A percentile compares a stretch with the other conserved stretches of the same genome.
Evolutionary conservation across 2,888 invertebrate species (phyloP).

Genomic region (Taenaris catops): DNA sequence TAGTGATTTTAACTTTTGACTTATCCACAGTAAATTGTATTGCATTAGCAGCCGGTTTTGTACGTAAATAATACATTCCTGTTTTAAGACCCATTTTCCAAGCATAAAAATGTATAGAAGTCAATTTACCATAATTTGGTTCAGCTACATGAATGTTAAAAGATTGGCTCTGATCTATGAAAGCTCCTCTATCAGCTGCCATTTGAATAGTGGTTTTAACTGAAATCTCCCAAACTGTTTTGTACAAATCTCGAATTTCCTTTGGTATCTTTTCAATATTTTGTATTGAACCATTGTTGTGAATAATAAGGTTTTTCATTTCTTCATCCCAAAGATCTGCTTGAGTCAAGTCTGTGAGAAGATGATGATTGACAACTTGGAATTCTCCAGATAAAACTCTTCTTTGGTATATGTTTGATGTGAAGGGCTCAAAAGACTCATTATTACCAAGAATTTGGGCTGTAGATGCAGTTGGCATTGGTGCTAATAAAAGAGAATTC

Average conservation of each 20-base stretch:
- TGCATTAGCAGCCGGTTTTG: constrained; percentile 97
- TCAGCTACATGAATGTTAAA: constrained; percentile 98
- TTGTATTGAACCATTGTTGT: constrained; percentile 95
- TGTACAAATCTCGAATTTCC: constrained; percentile 92
- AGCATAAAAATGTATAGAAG: constrained; percentile 98
- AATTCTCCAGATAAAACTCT: constrained; percentile 98
- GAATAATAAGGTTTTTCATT: constrained; percentile 96
- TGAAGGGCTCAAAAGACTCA: constrained; percentile 98
- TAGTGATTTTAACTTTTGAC: constrained; percentile 45
- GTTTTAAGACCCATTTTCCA: constrained; percentile 99
- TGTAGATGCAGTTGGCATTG: constrained; percentile 99
- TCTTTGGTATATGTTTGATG: constrained; percentile 97
- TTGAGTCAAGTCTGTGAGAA: constrained; percentile 95
- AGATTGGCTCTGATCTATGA: constrained; percentile 99
- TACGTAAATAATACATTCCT: constrained; percentile 99
- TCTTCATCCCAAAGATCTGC: constrained; percentile 95
- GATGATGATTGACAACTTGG: constrained; percentile 97
- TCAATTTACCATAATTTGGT: constrained; percentile 95
- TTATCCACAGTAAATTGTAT: constrained; percentile 99
- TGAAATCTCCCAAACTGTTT: constrained; percentile 98
- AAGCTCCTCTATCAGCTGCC: constrained; percentile 98
- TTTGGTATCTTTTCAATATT: constrained; percentile 91
- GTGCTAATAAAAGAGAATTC: constrained; percentile 95
- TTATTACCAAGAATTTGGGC: constrained; percentile 99
- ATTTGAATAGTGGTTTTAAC: constrained; percentile 96